Conservation (phyloP, 2,113 vertebrate species). For the Microtus oregoni region DNA sequence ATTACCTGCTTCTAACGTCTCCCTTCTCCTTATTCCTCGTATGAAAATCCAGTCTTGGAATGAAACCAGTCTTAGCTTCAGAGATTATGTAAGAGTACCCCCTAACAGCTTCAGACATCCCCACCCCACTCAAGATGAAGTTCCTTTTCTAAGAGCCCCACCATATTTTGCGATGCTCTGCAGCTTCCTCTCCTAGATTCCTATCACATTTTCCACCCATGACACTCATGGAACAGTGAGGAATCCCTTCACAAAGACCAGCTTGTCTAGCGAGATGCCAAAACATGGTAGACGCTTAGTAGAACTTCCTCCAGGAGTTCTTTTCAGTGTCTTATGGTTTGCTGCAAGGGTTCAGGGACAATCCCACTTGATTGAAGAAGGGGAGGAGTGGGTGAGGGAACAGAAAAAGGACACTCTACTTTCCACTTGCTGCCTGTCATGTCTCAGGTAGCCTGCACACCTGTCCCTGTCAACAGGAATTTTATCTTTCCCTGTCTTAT, state of each 20-base stretch:
- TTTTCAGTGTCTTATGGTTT: neutral
- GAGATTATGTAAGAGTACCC: neutral
- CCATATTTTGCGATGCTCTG: neutral
- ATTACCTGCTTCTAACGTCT: neutral
- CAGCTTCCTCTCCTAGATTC: neutral
- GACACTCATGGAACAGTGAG: neutral
- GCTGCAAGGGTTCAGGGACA: neutral
- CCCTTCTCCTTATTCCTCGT: neutral
- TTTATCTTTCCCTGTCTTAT: neutral
- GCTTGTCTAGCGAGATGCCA: neutral
- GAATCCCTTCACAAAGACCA: neutral
- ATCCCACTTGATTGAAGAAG: neutral
- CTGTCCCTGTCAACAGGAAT: neutral
- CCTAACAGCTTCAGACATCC: neutral
- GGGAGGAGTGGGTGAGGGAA: rapidly evolving
- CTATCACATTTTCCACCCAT: neutral
- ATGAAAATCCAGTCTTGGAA: neutral
- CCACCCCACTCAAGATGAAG: neutral
- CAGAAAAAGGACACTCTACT: neutral
- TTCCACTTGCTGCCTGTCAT: neutral
- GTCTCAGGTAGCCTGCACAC: neutral
- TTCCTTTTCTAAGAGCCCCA: neutral
- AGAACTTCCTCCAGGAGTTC: neutral
- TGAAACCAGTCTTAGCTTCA: neutral
- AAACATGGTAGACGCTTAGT: neutral